Evolutionary conservation across 2,797 vertebrate species (phyloP).

Genomic region (Premnoplex brunnescens): DNA sequence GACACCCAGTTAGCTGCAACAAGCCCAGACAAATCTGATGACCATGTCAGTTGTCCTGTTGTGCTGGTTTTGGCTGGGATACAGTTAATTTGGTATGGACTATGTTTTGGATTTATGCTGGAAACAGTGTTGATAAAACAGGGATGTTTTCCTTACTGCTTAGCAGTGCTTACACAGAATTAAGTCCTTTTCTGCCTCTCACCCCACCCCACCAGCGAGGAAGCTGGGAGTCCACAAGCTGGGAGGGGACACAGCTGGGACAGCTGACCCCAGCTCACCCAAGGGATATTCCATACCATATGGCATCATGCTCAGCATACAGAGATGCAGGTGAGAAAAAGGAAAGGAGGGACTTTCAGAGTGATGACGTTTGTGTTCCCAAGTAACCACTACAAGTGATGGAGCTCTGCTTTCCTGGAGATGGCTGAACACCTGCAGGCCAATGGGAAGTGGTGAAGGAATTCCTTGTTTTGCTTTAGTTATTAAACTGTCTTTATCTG

Average conservation of each 20-base stretch:
- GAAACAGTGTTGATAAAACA: background rate
- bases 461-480: background rate
- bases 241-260: background rate
- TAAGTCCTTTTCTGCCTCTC: background rate
- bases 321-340: background rate
- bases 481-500: background rate
- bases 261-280: background rate
- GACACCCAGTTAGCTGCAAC: background rate
- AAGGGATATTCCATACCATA: background rate
- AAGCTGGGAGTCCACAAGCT: background rate
- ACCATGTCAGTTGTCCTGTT: background rate
- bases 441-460: background rate
- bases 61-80: background rate
- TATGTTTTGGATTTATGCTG: background rate
- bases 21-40: background rate
- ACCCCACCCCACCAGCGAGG: background rate
- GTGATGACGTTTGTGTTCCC: rapidly evolving
- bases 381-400: background rate
- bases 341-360: background rate
- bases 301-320: background rate
- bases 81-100: background rate
- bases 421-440: background rate
- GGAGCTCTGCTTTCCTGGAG: background rate
- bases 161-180: background rate
- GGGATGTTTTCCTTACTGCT: background rate